Conservation (phyloP, 2,888 invertebrate species). For the Acrobasis repandana region DNA sequence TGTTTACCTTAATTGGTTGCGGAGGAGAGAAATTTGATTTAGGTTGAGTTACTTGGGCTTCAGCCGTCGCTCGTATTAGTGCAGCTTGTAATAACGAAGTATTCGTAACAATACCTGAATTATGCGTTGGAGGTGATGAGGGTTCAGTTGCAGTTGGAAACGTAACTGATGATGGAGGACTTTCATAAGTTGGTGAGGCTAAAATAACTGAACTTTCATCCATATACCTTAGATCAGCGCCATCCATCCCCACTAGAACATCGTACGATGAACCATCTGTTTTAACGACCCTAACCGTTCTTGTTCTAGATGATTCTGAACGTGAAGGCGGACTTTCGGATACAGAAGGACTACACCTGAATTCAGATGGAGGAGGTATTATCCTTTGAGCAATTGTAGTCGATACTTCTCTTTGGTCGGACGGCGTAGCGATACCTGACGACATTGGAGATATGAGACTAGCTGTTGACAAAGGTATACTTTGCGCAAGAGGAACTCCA, state of each 20-base stretch:
- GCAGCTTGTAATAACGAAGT: slow-evolving; percentile 89
- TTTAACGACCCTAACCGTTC: slow-evolving; percentile 81
- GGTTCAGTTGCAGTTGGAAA: slow-evolving; percentile 84
- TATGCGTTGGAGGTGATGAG: slow-evolving; percentile 82
- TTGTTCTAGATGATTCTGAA: slow-evolving; percentile 79
- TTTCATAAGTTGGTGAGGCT: slow-evolving; percentile 90
- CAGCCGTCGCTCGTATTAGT: slow-evolving; percentile 86
- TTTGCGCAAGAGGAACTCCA: slow-evolving; percentile 55
- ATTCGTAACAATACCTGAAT: slow-evolving; percentile 77
- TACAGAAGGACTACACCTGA: slow-evolving; percentile 86
- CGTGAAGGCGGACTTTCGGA: slow-evolving; percentile 85
- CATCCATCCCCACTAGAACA: slow-evolving; percentile 90
- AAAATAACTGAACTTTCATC: slow-evolving; percentile 94
- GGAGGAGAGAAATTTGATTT: slow-evolving; percentile 70
- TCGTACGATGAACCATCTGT: slow-evolving; percentile 87
- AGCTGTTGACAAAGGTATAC: slow-evolving; percentile 57
- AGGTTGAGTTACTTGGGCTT: slow-evolving; percentile 72
- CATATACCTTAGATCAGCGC: slow-evolving; percentile 94
- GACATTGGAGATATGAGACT: slow-evolving; percentile 68
- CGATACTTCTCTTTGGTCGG: slow-evolving; percentile 69
- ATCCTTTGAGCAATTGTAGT: slow-evolving; percentile 85
- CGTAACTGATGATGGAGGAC: slow-evolving; percentile 87
- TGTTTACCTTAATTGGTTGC: slow-evolving; percentile 85
- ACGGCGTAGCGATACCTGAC: slow-evolving; percentile 71
- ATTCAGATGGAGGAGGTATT: slow-evolving; percentile 88